Evolutionary conservation across 2,113 vertebrate genomes (phyloP), one percentile per base, ranked within the genome.

Genomic region (Peromyscus maniculatus): DNA sequence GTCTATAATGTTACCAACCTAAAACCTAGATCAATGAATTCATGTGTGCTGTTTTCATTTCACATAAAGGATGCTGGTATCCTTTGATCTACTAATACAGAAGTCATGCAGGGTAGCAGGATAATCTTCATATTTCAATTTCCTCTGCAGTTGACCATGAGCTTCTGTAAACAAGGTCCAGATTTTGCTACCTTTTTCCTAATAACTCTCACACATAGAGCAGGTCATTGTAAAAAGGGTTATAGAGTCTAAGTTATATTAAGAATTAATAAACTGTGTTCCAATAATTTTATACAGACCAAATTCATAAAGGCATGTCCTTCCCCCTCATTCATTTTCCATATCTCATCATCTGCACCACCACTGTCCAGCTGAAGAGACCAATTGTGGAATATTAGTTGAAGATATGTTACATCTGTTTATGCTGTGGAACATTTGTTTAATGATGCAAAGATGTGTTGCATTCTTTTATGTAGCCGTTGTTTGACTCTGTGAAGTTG

Each of bases 141-240:
- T 88, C 39, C 92, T 10, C 28, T 92, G 8, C 6, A 3, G 16
- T 39, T 91, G 52, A 22, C 24, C 89, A 46, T 82, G 52, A 78
- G 43, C 22, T 28, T 46, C 31, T 1, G 0, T 16, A 52, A 17
- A 79, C 46, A 33, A 49, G 28, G 15, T 33, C 6, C 2, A 86
- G 0, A 43, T 87, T 92, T 91, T 91, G 19, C 13, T 91, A 71
- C 33, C 55, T 87, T 66, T 43, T 46, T 12, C 43, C 8, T 91
- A 92, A 66, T 80, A 71, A 62, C 39, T 71, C 95, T 94, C 36
- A 91, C 33, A 55, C 89, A 95, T 39, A 93, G 36, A 84, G 24
- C 11, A 95, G 43, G 55, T 39, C 55, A 55, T 2, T 9, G 24
- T 19, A 91, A 69, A 39, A 52, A 74, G 22, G 22, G 74, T 52